Evolutionary conservation across 2,113 vertebrate species (phyloP), one percentile per base, ranked within the genome.

Genomic region (Prolemur simus): DNA sequence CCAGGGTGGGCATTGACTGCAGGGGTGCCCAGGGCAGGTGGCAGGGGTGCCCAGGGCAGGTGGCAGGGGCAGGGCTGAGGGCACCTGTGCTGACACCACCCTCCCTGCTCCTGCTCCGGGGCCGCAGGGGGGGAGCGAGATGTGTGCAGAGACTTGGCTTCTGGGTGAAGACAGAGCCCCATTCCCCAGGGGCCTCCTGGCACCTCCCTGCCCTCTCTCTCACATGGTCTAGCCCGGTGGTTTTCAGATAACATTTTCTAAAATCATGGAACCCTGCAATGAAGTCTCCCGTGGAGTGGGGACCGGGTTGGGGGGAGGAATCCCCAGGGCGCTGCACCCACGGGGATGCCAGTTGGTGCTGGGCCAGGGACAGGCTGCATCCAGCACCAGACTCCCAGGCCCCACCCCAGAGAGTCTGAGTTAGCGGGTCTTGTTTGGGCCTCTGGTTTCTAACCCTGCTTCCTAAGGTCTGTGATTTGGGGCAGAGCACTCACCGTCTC

Each of bases 341-440:
- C 1, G 1, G 37, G 23, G n/a, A 63, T 0, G 7, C 29, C 11
- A 1, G 64, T 27, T 6, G 1, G 8, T 4, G 27, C 27, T 2
- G 0, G 47, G 37, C 69, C 47, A 54, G 74, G 66, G 45, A 39
- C 21, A 0, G 11, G 45, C 49, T 49, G 15, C 6, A 5, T 20
- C 21, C 15, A 27, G 47, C 32, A 45, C 23, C 85, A 9, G 34
- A 74, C 49, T 34, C 56, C 60, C 15, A 29, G 76, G 47, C 45
- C 32, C 39, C 12, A 3, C 37, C 21, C 32, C 2, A 0, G 78
- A 66, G 76, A 73, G 27, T 42, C 63, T 2, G 37, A 14, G 6
- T 21, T 34, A 1, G 2, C 0, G 5, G 14, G 34, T 18, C 58
- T 78, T 63, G 12, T 73, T 54, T 47, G 2, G 9, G 6, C 52